Percentiles rank a stretch among this genome's conserved stretches.
phyloP scores from a whole-genome alignment of 2,113 vertebrate genomes.

The Bubo scandiacus region DNA sequence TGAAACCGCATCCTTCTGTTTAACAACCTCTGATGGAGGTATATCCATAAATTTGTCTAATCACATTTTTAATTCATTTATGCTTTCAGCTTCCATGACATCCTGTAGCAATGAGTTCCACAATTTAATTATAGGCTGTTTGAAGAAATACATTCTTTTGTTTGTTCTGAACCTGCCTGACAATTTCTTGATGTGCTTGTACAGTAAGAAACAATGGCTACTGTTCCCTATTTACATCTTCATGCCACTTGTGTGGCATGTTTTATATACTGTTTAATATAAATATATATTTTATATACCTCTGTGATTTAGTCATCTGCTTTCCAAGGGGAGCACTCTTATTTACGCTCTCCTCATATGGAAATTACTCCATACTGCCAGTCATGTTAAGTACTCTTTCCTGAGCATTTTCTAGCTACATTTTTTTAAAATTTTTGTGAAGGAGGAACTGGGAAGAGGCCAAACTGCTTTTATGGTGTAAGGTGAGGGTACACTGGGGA shows the following conservation, averaged over 20 bases:
- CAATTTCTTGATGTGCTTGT: background rate
- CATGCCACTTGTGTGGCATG: background rate
- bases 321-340: background rate
- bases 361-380: background rate
- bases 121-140: background rate
- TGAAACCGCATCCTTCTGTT: background rate
- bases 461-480: background rate
- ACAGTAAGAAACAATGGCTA: background rate
- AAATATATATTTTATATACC: background rate
- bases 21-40: slow-evolving; percentile 2
- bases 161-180: background rate
- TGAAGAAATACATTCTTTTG: background rate
- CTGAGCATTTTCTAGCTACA: background rate
- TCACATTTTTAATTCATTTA: slow-evolving; percentile 14
- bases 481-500: background rate
- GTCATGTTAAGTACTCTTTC: background rate
- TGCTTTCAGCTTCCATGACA: background rate
- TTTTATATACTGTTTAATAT: background rate
- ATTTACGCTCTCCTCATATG: background rate
- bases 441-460: background rate
- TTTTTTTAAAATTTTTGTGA: background rate
- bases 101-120: background rate
- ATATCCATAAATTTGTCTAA: background rate
- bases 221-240: background rate
- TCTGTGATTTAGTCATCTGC: background rate